Conservation (phyloP, 2,888 invertebrate genomes). For the Siphlonurus alternatus region DNA sequence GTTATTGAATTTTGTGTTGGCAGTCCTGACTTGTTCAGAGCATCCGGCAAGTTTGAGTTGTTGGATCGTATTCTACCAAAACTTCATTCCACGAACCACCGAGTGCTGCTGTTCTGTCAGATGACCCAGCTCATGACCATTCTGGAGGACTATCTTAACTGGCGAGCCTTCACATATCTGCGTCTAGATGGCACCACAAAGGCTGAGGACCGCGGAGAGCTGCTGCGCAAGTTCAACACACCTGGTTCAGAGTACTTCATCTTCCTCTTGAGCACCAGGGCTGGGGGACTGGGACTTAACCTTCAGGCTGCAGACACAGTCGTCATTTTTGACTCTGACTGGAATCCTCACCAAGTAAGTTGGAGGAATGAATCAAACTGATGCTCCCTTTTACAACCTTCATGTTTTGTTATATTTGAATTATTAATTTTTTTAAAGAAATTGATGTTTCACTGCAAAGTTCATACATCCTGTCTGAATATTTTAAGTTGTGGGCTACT, state of each 20-base stretch:
- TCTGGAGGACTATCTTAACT: slow-evolving; percentile 41
- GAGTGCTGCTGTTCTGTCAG: slow-evolving; percentile 44
- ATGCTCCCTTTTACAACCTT: too few relatives aligned
- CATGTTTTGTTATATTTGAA: too few relatives aligned
- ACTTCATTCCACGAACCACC: slow-evolving; percentile 33
- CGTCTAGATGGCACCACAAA: slow-evolving; percentile 43
- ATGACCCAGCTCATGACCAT: slow-evolving; percentile 48
- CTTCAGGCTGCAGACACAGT: slow-evolving; percentile 50
- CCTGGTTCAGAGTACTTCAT: slow-evolving; percentile 36
- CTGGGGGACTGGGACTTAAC: slow-evolving; percentile 44
- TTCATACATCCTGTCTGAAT: too few relatives aligned
- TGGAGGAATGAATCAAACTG: not conserved
- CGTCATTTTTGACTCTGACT: slow-evolving; percentile 46
- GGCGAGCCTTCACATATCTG: slow-evolving; percentile 33
- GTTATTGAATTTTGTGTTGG: not conserved
- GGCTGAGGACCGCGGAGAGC: slow-evolving; percentile 40
- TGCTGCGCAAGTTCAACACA: slow-evolving; percentile 33
- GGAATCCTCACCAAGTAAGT: slow-evolving; percentile 44
- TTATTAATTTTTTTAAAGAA: too few relatives aligned
- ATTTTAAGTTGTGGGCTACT: too few relatives aligned
- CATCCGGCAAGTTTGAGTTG: slow-evolving; percentile 44
- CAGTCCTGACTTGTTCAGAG: slow-evolving; percentile 35
- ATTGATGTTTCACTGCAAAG: too few relatives aligned
- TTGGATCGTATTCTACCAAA: slow-evolving; percentile 44
- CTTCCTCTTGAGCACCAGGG: slow-evolving; percentile 41